Evolutionary conservation across 2,797 vertebrate species (phyloP), one percentile per base, ranked within the genome.

Genomic region (Coracias cyanogaster): DNA sequence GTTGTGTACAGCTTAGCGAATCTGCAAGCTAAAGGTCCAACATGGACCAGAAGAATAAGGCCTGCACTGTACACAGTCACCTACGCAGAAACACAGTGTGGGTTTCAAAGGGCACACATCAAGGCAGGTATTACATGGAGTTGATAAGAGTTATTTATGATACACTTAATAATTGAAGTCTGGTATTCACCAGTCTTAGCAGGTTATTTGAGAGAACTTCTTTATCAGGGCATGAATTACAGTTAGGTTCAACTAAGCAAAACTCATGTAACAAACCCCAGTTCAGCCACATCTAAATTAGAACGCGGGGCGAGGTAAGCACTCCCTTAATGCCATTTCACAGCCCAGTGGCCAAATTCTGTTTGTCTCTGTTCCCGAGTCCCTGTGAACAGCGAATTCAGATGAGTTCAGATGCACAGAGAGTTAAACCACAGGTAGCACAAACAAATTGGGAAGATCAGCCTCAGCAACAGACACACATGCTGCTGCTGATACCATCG

Each of bases 21-120:
- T 20, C 22, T 4, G 57, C 67, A 65, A 21, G 29, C 57, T 28
- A 19, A 52, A 74, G 3, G 18, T 13, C 33, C 6, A 12, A 4
- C 0, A 6, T 0, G 15, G n/a, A 8, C 18, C 5, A 5, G 1
- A 43, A 43, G 41, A 43, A 43, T 14, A 43, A 43, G 41, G 41
- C 41, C 52, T 54, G 52, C 35, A 6, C 1, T 3, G 28, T 3
- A 7, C 33, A 14, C 19, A 33, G n/a, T 18, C 1, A 0, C 12
- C 28, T 33, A 7, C 8, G 72, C n/a, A n/a, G n/a, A 52, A 51
- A 76, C 9, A 3, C 2, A 5, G 25, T 0, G 12, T 0, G 2
- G 3, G 29, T 45, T 77, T n/a, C 35, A 5, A 10, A 41, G 20
- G 70, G 80, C 66, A 61, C 21, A 46, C 29, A 17, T 19, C 60